Evolutionary conservation across 2,113 vertebrate genomes (phyloP).

Genomic region (Carassius gibelio): DNA sequence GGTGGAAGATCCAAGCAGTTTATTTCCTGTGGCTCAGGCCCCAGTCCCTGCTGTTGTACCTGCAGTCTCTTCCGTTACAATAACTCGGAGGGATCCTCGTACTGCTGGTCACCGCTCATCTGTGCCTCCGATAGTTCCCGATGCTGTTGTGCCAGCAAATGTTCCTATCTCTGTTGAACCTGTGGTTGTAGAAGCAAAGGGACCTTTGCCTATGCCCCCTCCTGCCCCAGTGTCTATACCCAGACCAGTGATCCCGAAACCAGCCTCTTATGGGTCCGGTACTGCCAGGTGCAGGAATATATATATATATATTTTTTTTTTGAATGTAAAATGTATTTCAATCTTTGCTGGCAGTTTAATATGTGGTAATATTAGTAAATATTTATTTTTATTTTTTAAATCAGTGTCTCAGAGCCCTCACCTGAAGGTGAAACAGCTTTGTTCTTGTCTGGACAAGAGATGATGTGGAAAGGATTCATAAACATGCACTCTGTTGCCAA

Average conservation of each 20-base stretch:
- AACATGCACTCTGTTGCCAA: constrained; percentile 98
- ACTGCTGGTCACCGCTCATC: constrained; percentile 77
- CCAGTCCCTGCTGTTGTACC: constrained; percentile 53
- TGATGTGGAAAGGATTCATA: constrained; percentile 97
- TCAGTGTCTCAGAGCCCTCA: constrained; percentile 77
- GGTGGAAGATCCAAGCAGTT: constrained; percentile 62
- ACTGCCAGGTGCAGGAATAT: constrained; percentile 35
- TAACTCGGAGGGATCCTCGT: constrained; percentile 91
- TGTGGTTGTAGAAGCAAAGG: constrained; percentile 59
- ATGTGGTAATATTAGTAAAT: background rate
- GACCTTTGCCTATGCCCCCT: constrained; percentile 69
- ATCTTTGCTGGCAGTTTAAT: background rate
- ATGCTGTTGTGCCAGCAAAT: constrained; percentile 47
- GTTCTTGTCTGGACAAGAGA: constrained; percentile 91
- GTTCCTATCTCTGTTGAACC: constrained; percentile 46
- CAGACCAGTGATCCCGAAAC: constrained; percentile 81
- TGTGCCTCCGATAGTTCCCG: constrained; percentile 50
- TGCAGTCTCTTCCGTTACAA: constrained; percentile 81
- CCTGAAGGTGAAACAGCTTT: constrained; percentile 89
- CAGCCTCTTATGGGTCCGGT: constrained; percentile 64
- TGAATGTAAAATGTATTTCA: background rate
- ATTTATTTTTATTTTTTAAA: constrained; percentile 63
- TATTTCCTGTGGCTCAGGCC: constrained; percentile 44
- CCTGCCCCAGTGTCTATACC: constrained; percentile 69
- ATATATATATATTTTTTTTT: background rate